Percentiles rank a stretch among this genome's conserved stretches.
These are phyloP conservation scores for Limonius californicus DNA, from an alignment of 1,140 invertebrate species.

Conservation along the genomic window DNA sequence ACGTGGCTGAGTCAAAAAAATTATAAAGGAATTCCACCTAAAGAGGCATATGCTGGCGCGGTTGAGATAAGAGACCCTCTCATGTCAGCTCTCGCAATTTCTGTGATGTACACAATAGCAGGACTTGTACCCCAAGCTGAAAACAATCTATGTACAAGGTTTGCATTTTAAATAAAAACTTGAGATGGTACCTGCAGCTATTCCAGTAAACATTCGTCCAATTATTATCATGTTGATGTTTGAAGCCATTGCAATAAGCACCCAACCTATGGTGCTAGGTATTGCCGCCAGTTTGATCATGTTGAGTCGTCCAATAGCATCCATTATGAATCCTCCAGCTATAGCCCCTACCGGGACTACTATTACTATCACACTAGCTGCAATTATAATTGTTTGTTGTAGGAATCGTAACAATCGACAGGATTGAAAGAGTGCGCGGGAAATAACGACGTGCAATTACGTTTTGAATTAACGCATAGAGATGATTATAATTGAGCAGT, in stretches of 20 bases:
- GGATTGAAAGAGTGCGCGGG: too few species aligned
- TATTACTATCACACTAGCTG: constrained; percentile 53
- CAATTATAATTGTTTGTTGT: too few species aligned
- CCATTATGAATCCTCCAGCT: constrained; percentile 54
- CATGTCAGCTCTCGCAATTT: constrained; percentile 56
- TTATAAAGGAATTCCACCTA: too few species aligned
- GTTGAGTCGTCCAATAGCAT: constrained; percentile 56
- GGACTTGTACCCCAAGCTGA: constrained; percentile 55
- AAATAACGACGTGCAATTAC: too few species aligned
- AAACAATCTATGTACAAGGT: not conserved
- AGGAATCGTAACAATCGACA: too few species aligned
- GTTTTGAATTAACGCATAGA: too few species aligned
- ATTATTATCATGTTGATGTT: constrained; percentile 50
- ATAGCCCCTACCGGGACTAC: constrained; percentile 51
- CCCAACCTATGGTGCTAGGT: constrained; percentile 58
- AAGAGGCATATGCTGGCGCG: constrained; percentile 53
- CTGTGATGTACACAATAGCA: constrained; percentile 60
- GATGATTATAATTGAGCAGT: too few species aligned
- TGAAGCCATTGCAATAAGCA: constrained; percentile 51
- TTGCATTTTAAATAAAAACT: not conserved
- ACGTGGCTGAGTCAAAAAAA: too few species aligned
- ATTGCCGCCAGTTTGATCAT: constrained; percentile 56
- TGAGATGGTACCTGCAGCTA: constrained; percentile 49
- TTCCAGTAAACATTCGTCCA: constrained; percentile 59
- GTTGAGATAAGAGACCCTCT: constrained; percentile 55